Percentiles rank a stretch among this genome's conserved stretches.
Evolutionary conservation across 2,888 invertebrate species (phyloP).

Genomic region (Drosophila rubida): DNA sequence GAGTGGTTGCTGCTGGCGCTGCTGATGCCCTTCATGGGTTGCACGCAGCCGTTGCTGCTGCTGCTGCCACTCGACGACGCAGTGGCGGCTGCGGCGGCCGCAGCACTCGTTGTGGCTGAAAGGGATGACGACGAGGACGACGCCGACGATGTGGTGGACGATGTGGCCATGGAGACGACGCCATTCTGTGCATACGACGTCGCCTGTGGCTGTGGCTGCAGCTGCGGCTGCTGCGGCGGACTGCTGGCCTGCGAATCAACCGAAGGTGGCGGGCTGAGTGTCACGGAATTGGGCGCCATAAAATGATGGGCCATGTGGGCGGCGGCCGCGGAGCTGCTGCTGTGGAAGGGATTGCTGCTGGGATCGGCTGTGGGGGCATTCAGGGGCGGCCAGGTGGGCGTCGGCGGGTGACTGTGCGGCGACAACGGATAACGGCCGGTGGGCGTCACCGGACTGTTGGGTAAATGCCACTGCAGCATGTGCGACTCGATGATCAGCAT

Average conservation of each 20-base stretch:
- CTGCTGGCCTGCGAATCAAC: constrained; percentile 94
- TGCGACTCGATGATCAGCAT: constrained; percentile 93
- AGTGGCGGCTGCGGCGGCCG: constrained; percentile 1
- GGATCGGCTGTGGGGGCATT: constrained; percentile 85
- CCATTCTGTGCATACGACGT: constrained; percentile 85
- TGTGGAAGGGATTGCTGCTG: constrained; percentile 84
- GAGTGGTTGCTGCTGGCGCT: constrained; percentile 90
- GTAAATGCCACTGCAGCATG: constrained; percentile 91
- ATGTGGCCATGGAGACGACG: constrained; percentile 52
- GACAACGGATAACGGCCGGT: constrained; percentile 93
- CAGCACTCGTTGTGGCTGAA: constrained; percentile 22
- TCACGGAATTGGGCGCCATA: constrained; percentile 94
- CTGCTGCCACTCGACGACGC: constrained; percentile 64
- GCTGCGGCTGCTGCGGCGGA: constrained; percentile 91
- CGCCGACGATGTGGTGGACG: constrained; percentile 37
- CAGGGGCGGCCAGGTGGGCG: constrained; percentile 89
- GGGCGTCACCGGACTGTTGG: constrained; percentile 92
- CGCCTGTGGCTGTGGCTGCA: constrained; percentile 82
- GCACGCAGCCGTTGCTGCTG: constrained; percentile 74
- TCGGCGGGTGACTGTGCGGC: constrained; percentile 92
- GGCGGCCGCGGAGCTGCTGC: constrained; percentile 79
- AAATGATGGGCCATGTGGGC: constrained; percentile 88
- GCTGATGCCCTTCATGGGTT: constrained; percentile 85
- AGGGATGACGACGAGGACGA: neutral
- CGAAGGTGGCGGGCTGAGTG: constrained; percentile 95